Percentiles rank a stretch among this genome's conserved stretches.
Conservation (phyloP, 1,140 invertebrate species). For the Pseudomyrmex cubaensis region DNA sequence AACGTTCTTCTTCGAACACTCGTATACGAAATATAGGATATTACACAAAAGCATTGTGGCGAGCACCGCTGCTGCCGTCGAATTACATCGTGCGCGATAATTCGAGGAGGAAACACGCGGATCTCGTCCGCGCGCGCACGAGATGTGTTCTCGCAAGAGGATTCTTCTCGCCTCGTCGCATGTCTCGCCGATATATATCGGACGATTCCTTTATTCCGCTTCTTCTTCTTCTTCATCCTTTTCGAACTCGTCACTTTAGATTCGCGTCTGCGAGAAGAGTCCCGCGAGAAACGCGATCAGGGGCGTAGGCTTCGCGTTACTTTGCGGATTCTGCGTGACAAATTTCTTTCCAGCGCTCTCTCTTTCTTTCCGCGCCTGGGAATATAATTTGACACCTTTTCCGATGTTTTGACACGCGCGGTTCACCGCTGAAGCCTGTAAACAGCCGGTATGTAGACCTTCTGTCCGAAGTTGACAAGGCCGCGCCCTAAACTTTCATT, state of each 20-base stretch:
- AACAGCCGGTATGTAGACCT: no score
- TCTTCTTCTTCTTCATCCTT: not conserved
- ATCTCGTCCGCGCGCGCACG: not conserved
- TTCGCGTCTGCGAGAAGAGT: slow-evolving; percentile 3
- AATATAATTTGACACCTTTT: no score
- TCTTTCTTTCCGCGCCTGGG: no score
- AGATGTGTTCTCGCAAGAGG: not conserved
- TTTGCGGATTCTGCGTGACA: not conserved
- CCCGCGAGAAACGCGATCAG: slow-evolving; percentile 13
- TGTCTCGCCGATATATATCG: not conserved
- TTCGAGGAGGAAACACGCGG: slow-evolving; percentile 7
- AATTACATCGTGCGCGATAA: slow-evolving; percentile 19
- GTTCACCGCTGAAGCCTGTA: no score
- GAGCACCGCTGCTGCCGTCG: not conserved
- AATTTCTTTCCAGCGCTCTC: no score
- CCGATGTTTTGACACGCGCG: no score
- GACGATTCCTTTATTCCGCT: not conserved
- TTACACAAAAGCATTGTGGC: not conserved
- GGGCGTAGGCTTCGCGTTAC: slow-evolving; percentile 45
- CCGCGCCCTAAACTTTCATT: slow-evolving; percentile 30
- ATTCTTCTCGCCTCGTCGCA: not conserved
- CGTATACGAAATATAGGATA: no score
- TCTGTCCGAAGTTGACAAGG: not conserved
- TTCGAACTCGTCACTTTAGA: slow-evolving; percentile 14
- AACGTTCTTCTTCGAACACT: no score